Evolutionary conservation across 92 coral and sea anemone species (phyloP).

Genomic region (Umimayanthus kanabou): DNA sequence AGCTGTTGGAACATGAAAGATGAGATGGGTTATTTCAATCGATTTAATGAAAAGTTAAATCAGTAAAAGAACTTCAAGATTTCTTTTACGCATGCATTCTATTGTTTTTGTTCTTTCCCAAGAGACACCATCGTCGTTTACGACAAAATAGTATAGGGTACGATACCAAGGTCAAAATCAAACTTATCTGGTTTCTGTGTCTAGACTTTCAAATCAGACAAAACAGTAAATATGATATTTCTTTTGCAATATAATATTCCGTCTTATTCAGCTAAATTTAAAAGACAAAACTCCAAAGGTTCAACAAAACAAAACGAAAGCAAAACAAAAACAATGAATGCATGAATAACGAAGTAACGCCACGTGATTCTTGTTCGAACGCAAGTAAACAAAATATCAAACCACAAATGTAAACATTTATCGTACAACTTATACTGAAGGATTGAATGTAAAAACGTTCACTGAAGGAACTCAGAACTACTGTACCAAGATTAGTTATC

Average conservation of each 20-base stretch:
- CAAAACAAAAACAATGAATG: conserved; percentile 4
- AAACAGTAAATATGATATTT: background rate
- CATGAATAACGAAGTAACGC: background rate
- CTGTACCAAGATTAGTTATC: too few relatives aligned
- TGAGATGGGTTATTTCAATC: background rate
- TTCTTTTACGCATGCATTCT: background rate
- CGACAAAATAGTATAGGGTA: background rate
- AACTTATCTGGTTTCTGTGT: background rate
- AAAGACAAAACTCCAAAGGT: background rate
- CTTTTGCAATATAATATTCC: too few relatives aligned
- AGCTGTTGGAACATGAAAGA: background rate
- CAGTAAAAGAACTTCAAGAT: background rate
- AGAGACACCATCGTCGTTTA: background rate
- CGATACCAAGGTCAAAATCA: background rate
- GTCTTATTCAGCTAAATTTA: too few relatives aligned
- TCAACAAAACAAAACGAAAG: background rate
- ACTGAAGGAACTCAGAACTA: background rate
- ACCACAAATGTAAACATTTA: background rate
- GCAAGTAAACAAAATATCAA: background rate
- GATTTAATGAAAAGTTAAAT: background rate
- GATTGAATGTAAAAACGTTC: background rate
- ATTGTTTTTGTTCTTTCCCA: background rate
- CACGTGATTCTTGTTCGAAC: background rate
- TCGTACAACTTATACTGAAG: background rate
- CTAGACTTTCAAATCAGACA: background rate